Base-by-base conservation (phyloP, 2,113 vertebrate species). In the Hippocampus zosterae region DNA sequence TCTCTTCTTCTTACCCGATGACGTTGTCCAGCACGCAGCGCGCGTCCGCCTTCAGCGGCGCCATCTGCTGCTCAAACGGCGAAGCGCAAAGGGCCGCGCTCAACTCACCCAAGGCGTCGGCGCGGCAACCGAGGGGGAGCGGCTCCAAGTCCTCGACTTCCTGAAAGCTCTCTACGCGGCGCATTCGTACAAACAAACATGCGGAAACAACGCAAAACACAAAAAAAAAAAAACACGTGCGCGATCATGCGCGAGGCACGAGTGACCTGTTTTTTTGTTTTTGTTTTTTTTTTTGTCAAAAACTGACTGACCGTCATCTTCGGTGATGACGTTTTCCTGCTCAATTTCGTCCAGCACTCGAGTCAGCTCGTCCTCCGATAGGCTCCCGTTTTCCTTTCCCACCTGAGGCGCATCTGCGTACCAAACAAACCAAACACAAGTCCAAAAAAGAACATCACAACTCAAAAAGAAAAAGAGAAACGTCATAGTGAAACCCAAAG, bases 91-190 rank as follows among this genome's bases (percentile, higher is more conserved):
- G 0, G 0, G 0, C 0, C 5, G 48, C 0, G 9, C 25, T 73
- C 1, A 0, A 0, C 0, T 0, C 0, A 0, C 6, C 11, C 64
- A 90, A 53, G 0, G 0, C 0, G 0, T 3, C 0, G 19, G 9
- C n/a, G 0, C 41, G 0, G n/a, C 91, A 92, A 0, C 1, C 2
- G 8, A 0, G 0, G 2, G 0, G 8, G 0, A 0, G 1, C 0
- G 8, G 0, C 3, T 1, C 23, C 3, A 5, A 0, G 0, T 8
- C 1, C 2, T 83, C 72, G 61, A 75, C 64, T 3, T 79, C 27
- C 80, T 91, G 88, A 60, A 91, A 92, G 1, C 0, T 12, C 68
- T 91, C 91, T 91, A 80, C 33, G 61, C 48, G 60, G 60, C 41
- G 4, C 27, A 40, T 10, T 27, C 60, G 13, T 19, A 63, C 3